phyloP scores from a whole-genome alignment of 2,888 invertebrate species.

The Xestobium rufovillosum region DNA sequence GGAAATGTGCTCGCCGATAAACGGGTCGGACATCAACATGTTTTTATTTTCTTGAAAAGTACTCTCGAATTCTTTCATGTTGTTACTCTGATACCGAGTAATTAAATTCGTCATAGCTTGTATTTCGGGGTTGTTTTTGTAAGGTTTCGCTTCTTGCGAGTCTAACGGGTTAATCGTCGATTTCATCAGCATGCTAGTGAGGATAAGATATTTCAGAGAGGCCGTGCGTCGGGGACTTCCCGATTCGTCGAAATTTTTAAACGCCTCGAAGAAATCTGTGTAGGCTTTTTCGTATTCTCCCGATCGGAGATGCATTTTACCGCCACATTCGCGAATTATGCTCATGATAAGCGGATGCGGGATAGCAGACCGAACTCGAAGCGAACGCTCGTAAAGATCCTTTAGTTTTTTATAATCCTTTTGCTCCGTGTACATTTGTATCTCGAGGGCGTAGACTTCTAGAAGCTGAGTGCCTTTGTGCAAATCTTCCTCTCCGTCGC shows the following conservation, averaged over 20 bases:
- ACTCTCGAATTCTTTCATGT: conserved; percentile 93
- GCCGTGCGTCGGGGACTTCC: conserved; percentile 93
- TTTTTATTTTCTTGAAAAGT: conserved; percentile 81
- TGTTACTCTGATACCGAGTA: conserved; percentile 92
- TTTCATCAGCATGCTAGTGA: conserved; percentile 99
- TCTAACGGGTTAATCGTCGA: conserved; percentile 99
- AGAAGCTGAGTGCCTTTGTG: conserved; percentile 96
- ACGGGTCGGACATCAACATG: conserved; percentile 89
- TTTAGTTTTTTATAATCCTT: conserved; percentile 97
- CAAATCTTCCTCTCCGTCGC: conserved; percentile 90
- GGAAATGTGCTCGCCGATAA: conserved; percentile 96
- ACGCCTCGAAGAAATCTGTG: conserved; percentile 99
- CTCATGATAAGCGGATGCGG: conserved; percentile 99
- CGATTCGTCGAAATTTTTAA: conserved; percentile 98
- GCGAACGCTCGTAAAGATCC: conserved; percentile 92
- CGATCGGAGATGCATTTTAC: conserved; percentile 98
- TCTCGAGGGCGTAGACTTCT: conserved; percentile 98
- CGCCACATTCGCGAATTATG: conserved; percentile 94
- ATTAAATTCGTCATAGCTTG: conserved; percentile 98
- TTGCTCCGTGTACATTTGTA: conserved; percentile 99
- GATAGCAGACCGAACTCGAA: conserved; percentile 97
- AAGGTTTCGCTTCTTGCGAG: conserved; percentile 99
- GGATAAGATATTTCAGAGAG: conserved; percentile 93
- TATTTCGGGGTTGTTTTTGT: conserved; percentile 98
- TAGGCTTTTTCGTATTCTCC: conserved; percentile 98